Base-by-base conservation (phyloP, 2,797 vertebrate genomes). In the Spinus pinus region DNA sequence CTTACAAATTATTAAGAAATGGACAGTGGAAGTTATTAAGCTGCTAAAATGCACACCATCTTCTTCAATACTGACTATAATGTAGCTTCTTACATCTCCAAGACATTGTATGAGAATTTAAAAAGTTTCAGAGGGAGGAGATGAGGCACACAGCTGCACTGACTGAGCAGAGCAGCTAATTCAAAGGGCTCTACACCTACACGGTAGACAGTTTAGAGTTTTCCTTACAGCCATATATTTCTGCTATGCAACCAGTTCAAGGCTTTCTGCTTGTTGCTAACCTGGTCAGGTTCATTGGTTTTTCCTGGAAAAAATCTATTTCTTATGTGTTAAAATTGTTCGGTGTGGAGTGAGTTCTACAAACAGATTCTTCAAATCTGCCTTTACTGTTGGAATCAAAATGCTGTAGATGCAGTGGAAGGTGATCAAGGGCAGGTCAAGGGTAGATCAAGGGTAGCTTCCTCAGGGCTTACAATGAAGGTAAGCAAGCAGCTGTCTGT, bases 201-300 rank as follows among this genome's bases (percentile, higher is more conserved):
- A 5, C 1, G 3, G 1, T 35, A 22, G 13, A 6, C 20, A 42
- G 33, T 33, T 7, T 33, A 33, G 7, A 62, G 3, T 15, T 71
- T 54, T 17, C 46, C 21, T 74, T 75, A 19, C 9, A 39, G 33
- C 0, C 9, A 31, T 24, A 47, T 9, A 16, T 54, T 82, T 79
- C 44, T 50, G 4, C 14, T 57, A 1, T 4, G 3, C 3, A 37
- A 10, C 22, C 2, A 23, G 4, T 66, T 66, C 7, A 70, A 57
- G 74, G 28, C 2, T 47, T 27, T 51, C 37, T 65, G 8, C 7
- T 78, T 53, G 37, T 5, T 56, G 41, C 17, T n/a, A 39, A 56
- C 17, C 4, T 30, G 5, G 3, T 16, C 24, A 23, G 2, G 3
- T 4, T 71, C 37, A 9, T 22, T 23, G 31, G 4, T 57, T 69